These are phyloP conservation scores for Phalacrocorax carbo DNA, from an alignment of 2,113 vertebrate species.

Conservation along the genomic window DNA sequence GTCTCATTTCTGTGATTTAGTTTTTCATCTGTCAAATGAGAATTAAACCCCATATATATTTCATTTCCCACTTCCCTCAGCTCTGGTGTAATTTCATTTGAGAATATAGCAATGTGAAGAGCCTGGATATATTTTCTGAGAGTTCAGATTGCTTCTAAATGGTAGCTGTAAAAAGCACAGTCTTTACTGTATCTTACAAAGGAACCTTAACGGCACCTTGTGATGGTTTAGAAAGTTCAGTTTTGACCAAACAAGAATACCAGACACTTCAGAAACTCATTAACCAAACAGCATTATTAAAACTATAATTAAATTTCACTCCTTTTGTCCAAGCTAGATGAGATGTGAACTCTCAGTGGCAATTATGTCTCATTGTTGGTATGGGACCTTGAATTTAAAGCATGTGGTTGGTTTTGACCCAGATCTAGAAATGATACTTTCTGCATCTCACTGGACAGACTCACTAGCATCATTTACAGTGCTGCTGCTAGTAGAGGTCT, in stretches of 20 bases:
- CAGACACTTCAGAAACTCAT: neutral
- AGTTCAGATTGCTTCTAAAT: neutral
- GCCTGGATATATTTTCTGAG: neutral
- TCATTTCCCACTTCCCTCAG: neutral
- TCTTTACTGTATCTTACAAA: neutral
- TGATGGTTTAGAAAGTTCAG: neutral
- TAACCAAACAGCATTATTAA: neutral
- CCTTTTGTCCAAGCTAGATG: neutral
- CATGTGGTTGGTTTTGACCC: neutral
- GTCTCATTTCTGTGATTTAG: neutral
- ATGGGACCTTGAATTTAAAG: neutral
- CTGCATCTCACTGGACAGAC: neutral
- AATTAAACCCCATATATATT: neutral
- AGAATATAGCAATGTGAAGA: neutral
- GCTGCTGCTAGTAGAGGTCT: neutral
- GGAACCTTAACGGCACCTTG: neutral
- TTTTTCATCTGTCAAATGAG: neutral
- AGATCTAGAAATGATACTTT: neutral
- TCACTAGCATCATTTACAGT: neutral
- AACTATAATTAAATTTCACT: neutral
- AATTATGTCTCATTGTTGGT: neutral
- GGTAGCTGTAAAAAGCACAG: neutral
- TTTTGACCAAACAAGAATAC: neutral
- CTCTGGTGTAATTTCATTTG: neutral
- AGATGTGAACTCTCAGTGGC: neutral